Conservation (phyloP, 2,113 vertebrate species). For the Cynocephalus volans region DNA sequence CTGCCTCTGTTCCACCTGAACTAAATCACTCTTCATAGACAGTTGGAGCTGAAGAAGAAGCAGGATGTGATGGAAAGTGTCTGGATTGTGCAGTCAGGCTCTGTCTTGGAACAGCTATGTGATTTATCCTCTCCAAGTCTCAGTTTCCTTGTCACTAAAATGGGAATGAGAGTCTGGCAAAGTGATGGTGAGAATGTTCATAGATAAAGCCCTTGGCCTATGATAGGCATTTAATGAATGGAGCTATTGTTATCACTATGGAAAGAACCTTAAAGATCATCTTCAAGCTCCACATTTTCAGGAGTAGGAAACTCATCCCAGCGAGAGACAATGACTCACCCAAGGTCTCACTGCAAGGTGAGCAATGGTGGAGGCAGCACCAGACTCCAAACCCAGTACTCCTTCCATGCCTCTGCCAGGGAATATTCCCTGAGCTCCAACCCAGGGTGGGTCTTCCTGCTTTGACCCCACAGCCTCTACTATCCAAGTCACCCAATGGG, state of each 20-base stretch:
- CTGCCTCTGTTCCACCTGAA: background rate
- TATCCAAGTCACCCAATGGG: background rate
- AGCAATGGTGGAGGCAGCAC: background rate
- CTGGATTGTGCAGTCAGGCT: background rate
- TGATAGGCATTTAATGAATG: background rate
- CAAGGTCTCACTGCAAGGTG: background rate
- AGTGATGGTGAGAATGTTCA: background rate
- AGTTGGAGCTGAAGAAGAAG: background rate
- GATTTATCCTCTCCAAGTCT: background rate
- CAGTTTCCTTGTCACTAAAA: slow-evolving; percentile 25
- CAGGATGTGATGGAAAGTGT: background rate
- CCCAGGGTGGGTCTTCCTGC: background rate
- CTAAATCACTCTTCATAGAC: too few species aligned
- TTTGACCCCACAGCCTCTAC: background rate
- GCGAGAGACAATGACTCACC: background rate
- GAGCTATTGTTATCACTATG: background rate
- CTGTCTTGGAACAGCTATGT: background rate
- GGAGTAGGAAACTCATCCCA: background rate
- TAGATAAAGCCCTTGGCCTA: background rate
- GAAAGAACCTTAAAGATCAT: background rate
- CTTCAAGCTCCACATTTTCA: slow-evolving; percentile 26
- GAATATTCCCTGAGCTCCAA: background rate
- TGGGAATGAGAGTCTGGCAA: background rate
- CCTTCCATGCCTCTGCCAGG: background rate
- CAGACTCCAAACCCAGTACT: background rate